These are phyloP conservation scores for Sipha flava DNA, from an alignment of 1,140 invertebrate species.

Conservation along the genomic window DNA sequence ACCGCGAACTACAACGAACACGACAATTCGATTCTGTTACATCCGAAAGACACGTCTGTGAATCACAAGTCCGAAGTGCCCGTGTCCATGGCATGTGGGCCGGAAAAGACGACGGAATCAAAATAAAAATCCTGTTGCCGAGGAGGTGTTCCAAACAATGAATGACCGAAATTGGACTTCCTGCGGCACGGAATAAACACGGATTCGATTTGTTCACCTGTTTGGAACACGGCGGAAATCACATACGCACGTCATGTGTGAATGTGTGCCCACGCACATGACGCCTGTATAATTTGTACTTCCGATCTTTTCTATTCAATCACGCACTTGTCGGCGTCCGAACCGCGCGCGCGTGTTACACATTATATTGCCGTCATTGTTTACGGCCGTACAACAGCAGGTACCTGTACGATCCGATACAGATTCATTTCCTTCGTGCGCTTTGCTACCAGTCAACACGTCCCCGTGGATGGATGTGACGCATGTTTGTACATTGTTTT, in stretches of 20 bases:
- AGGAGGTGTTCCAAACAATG: not conserved
- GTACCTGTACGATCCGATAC: not conserved
- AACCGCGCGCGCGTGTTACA: not conserved
- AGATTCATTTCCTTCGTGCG: not conserved
- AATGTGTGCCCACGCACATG: not conserved
- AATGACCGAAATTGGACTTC: conserved; percentile 8
- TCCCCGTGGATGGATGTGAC: too few species aligned
- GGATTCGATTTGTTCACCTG: conserved; percentile 21
- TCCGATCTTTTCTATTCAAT: not conserved
- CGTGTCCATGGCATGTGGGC: too few species aligned
- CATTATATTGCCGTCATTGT: not conserved
- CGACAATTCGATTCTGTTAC: too few species aligned
- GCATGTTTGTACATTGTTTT: too few species aligned
- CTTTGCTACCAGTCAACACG: too few species aligned
- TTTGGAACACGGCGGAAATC: not conserved
- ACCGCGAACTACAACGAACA: too few species aligned
- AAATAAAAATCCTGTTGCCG: not conserved
- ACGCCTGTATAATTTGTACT: conserved; percentile 23
- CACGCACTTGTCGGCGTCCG: not conserved
- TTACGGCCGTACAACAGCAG: not conserved
- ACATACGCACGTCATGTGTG: not conserved
- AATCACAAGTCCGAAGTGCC: too few species aligned
- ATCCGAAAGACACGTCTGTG: too few species aligned
- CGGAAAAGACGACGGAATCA: not conserved
- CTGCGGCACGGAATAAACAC: not conserved